Conservation (phyloP, 2,888 invertebrate genomes). For the Elmis aenea region DNA sequence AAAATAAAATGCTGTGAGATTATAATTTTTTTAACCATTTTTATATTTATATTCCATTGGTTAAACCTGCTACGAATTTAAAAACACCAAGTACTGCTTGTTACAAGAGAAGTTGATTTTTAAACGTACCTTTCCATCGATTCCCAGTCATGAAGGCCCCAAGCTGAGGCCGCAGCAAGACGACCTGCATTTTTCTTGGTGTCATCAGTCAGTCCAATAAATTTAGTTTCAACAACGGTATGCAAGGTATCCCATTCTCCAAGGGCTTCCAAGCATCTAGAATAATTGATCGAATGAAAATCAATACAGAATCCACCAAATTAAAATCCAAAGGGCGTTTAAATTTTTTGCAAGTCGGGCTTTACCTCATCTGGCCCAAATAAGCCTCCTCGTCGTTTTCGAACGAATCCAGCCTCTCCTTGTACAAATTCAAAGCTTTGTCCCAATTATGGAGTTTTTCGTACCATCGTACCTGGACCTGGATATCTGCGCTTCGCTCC, state of each 20-base stretch:
- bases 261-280: constrained; percentile 80
- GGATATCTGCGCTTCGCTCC: constrained; percentile 62
- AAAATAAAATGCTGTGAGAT: too few species aligned
- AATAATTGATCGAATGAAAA: constrained; percentile 1
- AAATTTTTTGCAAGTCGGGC: too few species aligned
- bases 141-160: constrained; percentile 93
- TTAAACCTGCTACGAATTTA: too few species aligned
- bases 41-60: too few species aligned
- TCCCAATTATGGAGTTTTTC: constrained; percentile 99
- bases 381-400: constrained; percentile 69
- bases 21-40: too few species aligned
- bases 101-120: not conserved
- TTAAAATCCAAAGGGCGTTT: constrained; percentile 6
- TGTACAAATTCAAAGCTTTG: constrained; percentile 85
- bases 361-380: constrained; percentile 88
- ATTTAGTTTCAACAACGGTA: constrained; percentile 72
- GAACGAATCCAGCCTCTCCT: constrained; percentile 63
- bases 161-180: constrained; percentile 90
- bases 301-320: not conserved
- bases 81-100: too few species aligned
- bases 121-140: constrained; percentile 73
- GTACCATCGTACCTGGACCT: constrained; percentile 89
- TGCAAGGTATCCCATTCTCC: constrained; percentile 93
- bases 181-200: constrained; percentile 72
- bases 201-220: constrained; percentile 56